These are phyloP conservation scores for Coregonus clupeaformis DNA, from an alignment of 2,113 vertebrate species.

Conservation along the genomic window DNA sequence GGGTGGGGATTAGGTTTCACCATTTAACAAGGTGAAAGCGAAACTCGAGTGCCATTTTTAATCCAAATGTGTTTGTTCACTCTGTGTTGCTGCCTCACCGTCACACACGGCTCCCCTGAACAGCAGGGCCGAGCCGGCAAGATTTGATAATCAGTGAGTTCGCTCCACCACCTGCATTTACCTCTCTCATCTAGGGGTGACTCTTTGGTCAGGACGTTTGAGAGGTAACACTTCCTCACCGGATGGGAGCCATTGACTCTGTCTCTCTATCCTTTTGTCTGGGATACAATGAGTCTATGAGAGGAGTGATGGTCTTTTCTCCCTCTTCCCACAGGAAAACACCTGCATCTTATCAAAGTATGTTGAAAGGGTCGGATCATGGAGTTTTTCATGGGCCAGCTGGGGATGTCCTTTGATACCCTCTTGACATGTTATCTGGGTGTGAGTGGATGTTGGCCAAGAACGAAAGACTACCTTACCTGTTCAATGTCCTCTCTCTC, in stretches of 20 bases:
- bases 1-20: not conserved
- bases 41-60: conserved; percentile 33
- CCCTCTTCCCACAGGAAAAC: conserved; percentile 42
- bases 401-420: conserved; percentile 49
- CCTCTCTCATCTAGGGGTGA: conserved; percentile 58
- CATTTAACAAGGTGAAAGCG: conserved; percentile 20
- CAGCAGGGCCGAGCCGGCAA: conserved; percentile 39
- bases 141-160: conserved; percentile 54
- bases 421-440: conserved; percentile 46
- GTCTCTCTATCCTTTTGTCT: not conserved
- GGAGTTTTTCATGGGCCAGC: conserved; percentile 31
- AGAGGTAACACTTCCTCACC: not conserved
- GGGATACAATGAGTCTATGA: conserved; percentile 38
- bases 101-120: conserved; percentile 14
- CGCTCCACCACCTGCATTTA: conserved; percentile 57
- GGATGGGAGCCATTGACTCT: conserved; percentile 47
- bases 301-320: conserved; percentile 52
- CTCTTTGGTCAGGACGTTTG: conserved; percentile 35
- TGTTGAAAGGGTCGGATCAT: conserved; percentile 46
- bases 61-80: conserved; percentile 45
- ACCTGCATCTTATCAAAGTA: conserved; percentile 57
- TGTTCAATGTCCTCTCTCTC: conserved; percentile 36
- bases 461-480: conserved; percentile 42
- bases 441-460: conserved; percentile 51
- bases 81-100: conserved; percentile 26